phyloP scores from a whole-genome alignment of 2,797 vertebrate species.

The Hirundo rustica region DNA sequence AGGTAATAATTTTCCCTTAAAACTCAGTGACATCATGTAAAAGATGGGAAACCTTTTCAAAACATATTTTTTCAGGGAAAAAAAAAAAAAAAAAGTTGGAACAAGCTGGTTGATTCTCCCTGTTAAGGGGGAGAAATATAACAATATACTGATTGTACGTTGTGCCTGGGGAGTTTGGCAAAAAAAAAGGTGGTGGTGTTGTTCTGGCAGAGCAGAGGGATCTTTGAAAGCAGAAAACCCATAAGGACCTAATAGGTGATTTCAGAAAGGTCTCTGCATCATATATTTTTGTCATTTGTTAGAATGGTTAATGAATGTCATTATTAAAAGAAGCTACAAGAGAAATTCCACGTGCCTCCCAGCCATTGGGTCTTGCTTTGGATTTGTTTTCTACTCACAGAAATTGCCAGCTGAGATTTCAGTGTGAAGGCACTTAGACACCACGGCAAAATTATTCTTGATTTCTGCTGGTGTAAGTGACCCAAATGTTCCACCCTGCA shows the following conservation, averaged over 20 bases:
- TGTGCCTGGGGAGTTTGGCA: neutral
- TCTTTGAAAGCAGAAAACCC: neutral
- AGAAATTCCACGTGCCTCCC: neutral
- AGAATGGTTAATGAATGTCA: neutral
- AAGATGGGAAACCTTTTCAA: neutral
- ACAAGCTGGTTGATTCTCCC: neutral
- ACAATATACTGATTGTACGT: accelerated
- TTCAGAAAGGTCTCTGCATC: no score
- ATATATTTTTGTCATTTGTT: neutral
- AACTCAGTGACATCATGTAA: neutral
- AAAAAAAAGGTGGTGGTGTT: accelerated
- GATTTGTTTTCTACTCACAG: neutral
- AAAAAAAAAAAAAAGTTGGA: neutral
- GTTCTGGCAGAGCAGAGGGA: neutral
- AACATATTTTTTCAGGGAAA: neutral
- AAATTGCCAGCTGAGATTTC: neutral
- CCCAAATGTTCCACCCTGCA: neutral
- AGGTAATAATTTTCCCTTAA: neutral
- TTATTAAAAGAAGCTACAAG: neutral
- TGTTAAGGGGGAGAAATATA: neutral
- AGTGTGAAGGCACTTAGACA: neutral
- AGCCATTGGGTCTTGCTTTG: neutral
- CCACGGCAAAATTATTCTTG: neutral
- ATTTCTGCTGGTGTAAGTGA: neutral
- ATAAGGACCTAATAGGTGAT: accelerated